Base-by-base conservation (phyloP, 2,797 vertebrate species). In the Tinamus major region DNA sequence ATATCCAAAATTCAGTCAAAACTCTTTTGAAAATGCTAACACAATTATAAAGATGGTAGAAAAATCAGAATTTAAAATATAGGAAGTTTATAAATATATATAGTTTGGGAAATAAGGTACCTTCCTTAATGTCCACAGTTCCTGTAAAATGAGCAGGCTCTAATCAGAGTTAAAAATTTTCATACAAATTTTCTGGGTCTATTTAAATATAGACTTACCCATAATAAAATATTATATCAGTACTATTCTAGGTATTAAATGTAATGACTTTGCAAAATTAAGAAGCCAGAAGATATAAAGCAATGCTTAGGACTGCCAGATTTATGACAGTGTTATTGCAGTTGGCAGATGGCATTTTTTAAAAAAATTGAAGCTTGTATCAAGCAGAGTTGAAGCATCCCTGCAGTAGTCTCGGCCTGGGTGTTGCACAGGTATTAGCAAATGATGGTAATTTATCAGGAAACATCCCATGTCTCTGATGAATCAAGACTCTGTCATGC, bases 281-380 rank as follows among this genome's bases (percentile, higher is more conserved):
- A 69, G 29, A 90, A 90, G 29, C 11, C 67, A 79, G 49, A 69
- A 87, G 23, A 80, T 26, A 72, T 42, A 81, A 87, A 58, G 39
- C 13, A 62, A 59, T 42, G 24, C 9, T 72, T n/a, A 67, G 14
- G 51, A 76, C 67, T 81, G 46, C n/a, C 83, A 92, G 85, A 91
- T 91, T 93, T 90, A 91, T 94, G 95, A 86, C 85, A 87, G 31
- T 59, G 65, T 81, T 93, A 83, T 90, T 88, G 63, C 67, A 59
- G 55, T 48, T 94, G 92, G 70, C 77, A 93, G 89, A 81, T 48
- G 58, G 80, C 89, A 75, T 89, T 94, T 90, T 90, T 94, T 74
- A 78, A 78, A 80, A 78, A 89, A 95, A 76, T 77, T 62, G 65
- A 62, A 89, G 29, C 42, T 48, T 16, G 31, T 76, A 70, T 63